phyloP scores from a whole-genome alignment of 2,113 vertebrate species.

The Pristiophorus japonicus region DNA sequence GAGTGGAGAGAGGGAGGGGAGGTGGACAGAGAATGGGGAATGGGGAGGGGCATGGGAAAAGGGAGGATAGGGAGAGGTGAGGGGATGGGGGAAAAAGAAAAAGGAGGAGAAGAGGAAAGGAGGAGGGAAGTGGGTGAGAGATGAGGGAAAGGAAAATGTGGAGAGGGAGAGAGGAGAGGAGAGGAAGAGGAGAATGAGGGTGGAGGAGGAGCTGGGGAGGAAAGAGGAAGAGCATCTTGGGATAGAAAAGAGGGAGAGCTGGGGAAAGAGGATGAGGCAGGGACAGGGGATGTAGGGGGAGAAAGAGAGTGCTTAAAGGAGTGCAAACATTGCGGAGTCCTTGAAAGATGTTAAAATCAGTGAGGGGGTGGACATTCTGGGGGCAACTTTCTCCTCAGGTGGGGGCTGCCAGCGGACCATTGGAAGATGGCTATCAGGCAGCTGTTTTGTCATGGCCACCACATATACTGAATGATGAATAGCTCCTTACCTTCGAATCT shows the following conservation, averaged over 20 bases:
- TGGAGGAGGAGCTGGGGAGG: conserved; percentile 27
- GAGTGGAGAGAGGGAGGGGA: conserved; percentile 29
- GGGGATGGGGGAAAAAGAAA: no score
- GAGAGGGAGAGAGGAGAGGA: conserved; percentile 46
- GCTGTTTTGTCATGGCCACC: background rate
- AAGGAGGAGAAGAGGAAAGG: conserved; percentile 48
- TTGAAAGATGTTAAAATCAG: background rate
- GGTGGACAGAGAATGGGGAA: conserved; percentile 36
- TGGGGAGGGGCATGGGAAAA: conserved; percentile 42
- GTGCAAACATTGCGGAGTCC: background rate
- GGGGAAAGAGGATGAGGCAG: background rate
- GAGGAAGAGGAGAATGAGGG: conserved; percentile 46
- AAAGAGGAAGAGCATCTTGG: background rate
- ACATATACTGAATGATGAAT: background rate
- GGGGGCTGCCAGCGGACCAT: background rate
- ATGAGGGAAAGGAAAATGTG: conserved; percentile 38
- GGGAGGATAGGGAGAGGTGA: conserved; percentile 42
- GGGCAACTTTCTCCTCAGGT: background rate
- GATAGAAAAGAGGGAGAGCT: background rate
- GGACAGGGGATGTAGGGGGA: background rate
- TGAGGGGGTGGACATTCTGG: background rate
- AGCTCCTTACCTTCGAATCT: background rate
- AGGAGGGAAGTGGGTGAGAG: conserved; percentile 45
- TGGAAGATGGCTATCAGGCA: background rate
- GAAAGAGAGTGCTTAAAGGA: background rate